Conservation (phyloP, 2,888 invertebrate species). For the Cantharis rustica region DNA sequence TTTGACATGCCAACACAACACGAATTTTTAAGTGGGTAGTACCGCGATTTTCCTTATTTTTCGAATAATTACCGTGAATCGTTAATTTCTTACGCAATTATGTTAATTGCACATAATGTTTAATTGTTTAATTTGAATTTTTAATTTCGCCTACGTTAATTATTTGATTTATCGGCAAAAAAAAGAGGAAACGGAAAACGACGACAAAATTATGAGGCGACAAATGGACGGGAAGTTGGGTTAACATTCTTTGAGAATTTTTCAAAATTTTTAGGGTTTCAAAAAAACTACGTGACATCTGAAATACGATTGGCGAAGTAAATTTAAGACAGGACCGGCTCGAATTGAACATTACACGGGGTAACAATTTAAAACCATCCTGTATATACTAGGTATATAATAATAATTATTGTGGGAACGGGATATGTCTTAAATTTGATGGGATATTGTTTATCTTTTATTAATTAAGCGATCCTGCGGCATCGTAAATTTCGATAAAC, state of each 20-base stretch:
- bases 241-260: neutral
- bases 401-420: no score
- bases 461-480: neutral
- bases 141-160: neutral
- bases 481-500: neutral
- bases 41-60: neutral
- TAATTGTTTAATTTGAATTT: neutral
- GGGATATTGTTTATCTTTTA: no score
- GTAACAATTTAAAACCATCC: neutral
- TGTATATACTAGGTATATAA: neutral
- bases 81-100: neutral
- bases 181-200: neutral
- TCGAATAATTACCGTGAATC: neutral
- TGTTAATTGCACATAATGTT: neutral
- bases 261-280: neutral
- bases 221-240: neutral
- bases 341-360: neutral
- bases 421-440: no score
- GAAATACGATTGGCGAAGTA: neutral
- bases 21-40: neutral
- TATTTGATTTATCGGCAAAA: no score
- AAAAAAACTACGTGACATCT: neutral
- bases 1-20: slow-evolving; percentile 19
- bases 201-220: neutral
- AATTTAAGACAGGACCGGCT: neutral